phyloP scores from a whole-genome alignment of 2,888 invertebrate species.

The Aleiodes testaceus region DNA sequence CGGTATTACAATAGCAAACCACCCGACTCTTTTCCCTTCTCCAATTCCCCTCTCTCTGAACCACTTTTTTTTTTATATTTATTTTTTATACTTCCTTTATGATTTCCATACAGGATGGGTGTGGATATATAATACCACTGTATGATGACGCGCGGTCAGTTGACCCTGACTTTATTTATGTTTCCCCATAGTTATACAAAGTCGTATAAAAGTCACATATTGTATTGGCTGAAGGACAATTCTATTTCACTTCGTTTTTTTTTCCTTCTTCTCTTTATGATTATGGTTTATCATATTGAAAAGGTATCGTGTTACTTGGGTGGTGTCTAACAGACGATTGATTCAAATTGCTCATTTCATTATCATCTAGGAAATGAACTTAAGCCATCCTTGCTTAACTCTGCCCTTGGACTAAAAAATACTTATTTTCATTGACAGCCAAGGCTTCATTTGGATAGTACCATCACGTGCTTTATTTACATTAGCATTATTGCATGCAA shows the following conservation, averaged over 20 bases:
- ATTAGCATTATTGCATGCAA: conserved; percentile 16
- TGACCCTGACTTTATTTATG: conserved; percentile 67
- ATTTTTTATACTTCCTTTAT: conserved; percentile 28
- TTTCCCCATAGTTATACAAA: conserved; percentile 60
- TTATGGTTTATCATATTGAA: neutral
- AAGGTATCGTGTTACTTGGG: conserved; percentile 12
- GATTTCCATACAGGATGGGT: conserved; percentile 52
- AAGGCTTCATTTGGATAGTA: conserved; percentile 3
- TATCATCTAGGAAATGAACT: conserved; percentile 8
- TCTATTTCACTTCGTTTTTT: conserved; percentile 22
- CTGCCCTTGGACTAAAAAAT: conserved; percentile 7
- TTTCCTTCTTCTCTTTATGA: conserved; percentile 11
- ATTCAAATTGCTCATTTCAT: conserved; percentile 18
- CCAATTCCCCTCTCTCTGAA: neutral
- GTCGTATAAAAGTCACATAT: conserved; percentile 55
- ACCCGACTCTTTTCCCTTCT: neutral
- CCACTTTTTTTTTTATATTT: conserved; percentile 1
- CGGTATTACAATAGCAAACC: neutral
- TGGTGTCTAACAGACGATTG: conserved; percentile 2
- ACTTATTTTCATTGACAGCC: neutral
- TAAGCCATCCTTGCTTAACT: neutral
- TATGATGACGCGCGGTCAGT: conserved; percentile 56
- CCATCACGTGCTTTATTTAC: conserved; percentile 9
- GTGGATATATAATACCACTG: conserved; percentile 49
- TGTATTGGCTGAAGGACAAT: conserved; percentile 28